These are phyloP conservation scores for Leucoraja ocellata DNA, from an alignment of 2,797 vertebrate genomes.

Conservation along the genomic window DNA sequence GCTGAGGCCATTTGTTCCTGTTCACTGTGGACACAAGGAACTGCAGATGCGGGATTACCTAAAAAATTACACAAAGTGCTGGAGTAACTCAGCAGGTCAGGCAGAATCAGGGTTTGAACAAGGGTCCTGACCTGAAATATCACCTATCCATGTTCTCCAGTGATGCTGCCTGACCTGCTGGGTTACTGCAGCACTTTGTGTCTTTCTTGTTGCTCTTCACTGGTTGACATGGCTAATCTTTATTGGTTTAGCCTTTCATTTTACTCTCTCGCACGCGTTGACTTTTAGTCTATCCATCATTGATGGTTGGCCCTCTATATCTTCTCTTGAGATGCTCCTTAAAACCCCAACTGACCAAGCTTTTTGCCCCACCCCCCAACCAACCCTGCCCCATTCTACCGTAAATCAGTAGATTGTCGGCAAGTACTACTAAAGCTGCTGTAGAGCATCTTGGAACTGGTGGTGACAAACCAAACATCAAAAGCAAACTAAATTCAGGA, in stretches of 20 bases:
- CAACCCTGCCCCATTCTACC: neutral
- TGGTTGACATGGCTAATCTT: neutral
- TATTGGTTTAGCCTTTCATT: neutral
- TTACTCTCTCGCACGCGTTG: neutral
- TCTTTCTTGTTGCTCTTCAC: neutral
- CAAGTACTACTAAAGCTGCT: neutral
- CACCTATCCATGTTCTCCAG: too few species aligned
- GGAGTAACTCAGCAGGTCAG: too few species aligned
- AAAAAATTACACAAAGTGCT: too few species aligned
- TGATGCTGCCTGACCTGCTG: too few species aligned
- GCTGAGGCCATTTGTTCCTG: neutral
- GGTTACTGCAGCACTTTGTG: too few species aligned
- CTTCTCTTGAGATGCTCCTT: too few species aligned
- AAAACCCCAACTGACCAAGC: neutral
- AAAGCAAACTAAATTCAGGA: neutral
- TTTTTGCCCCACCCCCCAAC: too few species aligned
- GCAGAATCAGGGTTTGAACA: too few species aligned
- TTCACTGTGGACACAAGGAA: too few species aligned
- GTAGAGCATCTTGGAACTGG: neutral
- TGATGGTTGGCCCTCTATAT: neutral
- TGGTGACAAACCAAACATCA: neutral
- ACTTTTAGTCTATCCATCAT: neutral
- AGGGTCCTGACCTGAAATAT: too few species aligned
- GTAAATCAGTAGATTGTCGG: neutral
- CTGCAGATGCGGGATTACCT: too few species aligned